Percentiles rank a stretch among this genome's conserved stretches.
These are phyloP conservation scores for Drosophila santomea DNA, from an alignment of 1,140 invertebrate species.

Conservation along the genomic window DNA sequence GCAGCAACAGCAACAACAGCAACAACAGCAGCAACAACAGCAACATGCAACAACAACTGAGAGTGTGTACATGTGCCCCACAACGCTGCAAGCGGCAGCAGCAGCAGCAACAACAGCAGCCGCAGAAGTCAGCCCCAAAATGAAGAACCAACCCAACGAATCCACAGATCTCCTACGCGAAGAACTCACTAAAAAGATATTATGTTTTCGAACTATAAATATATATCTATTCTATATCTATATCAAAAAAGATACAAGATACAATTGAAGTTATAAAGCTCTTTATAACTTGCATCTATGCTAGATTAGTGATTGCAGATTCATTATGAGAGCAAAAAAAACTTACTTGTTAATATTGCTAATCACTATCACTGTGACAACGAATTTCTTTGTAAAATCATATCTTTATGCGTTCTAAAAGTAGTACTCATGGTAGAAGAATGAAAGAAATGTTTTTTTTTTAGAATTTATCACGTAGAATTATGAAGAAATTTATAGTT, in stretches of 20 bases:
- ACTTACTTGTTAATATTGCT: too few species aligned
- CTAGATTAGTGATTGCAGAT: too few species aligned
- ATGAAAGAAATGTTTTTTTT: too few species aligned
- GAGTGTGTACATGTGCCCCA: constrained; percentile 45
- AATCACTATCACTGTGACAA: too few species aligned
- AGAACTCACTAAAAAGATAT: neutral
- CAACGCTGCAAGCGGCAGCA: constrained; percentile 49
- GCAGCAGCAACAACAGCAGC: constrained; percentile 15
- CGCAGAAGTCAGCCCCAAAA: constrained; percentile 20
- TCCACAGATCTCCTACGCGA: constrained; percentile 47
- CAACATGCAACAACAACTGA: neutral
- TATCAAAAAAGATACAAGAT: neutral
- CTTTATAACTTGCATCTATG: neutral
- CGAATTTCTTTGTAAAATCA: too few species aligned
- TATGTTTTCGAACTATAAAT: too few species aligned
- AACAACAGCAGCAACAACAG: constrained; percentile 28
- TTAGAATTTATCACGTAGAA: too few species aligned
- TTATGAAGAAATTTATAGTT: neutral
- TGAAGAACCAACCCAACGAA: constrained; percentile 23
- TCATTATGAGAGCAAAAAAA: too few species aligned
- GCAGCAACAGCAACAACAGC: constrained; percentile 25
- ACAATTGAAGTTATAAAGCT: neutral
- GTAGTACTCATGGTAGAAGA: too few species aligned
- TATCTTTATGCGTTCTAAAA: too few species aligned
- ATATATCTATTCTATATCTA: too few species aligned